Percentiles rank a stretch among this genome's conserved stretches.
Conservation (phyloP, 2,797 vertebrate genomes). For the Dryobates pubescens region DNA sequence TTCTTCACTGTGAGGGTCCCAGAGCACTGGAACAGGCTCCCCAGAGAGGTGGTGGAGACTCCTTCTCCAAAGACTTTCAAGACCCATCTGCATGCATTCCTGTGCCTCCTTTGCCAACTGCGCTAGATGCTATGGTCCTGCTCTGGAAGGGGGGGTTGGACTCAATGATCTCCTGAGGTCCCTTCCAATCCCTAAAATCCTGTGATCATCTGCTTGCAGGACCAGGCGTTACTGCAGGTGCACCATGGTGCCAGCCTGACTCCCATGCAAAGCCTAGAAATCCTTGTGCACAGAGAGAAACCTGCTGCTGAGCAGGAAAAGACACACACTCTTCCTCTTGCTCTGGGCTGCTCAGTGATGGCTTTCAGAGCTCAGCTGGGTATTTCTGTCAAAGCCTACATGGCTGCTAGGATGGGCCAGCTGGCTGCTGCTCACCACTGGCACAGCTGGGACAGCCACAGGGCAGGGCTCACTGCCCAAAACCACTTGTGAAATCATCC, state of each 20-base stretch:
- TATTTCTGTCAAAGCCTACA: neutral
- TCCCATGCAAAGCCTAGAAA: neutral
- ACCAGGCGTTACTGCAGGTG: too few species aligned
- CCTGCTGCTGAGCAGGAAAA: neutral
- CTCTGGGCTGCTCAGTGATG: neutral
- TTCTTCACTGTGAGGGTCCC: too few species aligned
- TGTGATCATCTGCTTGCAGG: neutral
- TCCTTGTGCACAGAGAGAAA: neutral
- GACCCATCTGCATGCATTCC: too few species aligned
- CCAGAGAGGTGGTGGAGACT: too few species aligned
- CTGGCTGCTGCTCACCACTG: neutral
- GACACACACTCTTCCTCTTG: neutral
- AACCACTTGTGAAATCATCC: neutral
- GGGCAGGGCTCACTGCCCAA: neutral
- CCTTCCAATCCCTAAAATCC: too few species aligned
- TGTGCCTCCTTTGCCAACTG: too few species aligned
- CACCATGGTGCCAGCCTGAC: neutral
- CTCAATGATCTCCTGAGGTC: too few species aligned
- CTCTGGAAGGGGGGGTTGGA: too few species aligned
- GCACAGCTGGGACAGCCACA: neutral
- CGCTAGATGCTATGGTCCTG: too few species aligned
- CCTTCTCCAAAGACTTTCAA: too few species aligned
- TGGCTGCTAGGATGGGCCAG: fast-evolving
- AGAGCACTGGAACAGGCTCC: too few species aligned
- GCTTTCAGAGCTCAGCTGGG: fast-evolving